Base-by-base conservation (phyloP, 2,797 vertebrate species). In the Micrastur ruficollis region DNA sequence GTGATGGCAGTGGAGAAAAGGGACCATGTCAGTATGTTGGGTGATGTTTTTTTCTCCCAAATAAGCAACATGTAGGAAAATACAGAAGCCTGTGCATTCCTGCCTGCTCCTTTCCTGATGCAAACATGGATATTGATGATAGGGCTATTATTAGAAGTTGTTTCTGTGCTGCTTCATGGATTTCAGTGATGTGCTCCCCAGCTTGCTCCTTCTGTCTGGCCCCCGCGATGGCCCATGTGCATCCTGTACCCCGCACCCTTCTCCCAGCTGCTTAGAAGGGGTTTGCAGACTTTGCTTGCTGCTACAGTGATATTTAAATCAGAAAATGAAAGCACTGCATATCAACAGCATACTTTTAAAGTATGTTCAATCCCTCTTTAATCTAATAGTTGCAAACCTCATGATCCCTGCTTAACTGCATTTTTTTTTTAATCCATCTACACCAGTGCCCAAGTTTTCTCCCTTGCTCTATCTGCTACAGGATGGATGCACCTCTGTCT, bases 221-320 rank as follows among this genome's bases (percentile, higher is more conserved):
- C 13, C 14, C 34, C 0, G 0, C 0, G 0, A 23, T 36, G 9
- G 18, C 6, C 29, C 16, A 3, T 34, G 19, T 34, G 19, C 55
- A 67, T 46, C 29, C 59, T 4, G 1, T 23, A 42, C 7, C 36
- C 68, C 5, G 3, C 16, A 63, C 6, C 5, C 46, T n/a, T 66
- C 40, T 75, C 34, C 58, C 34, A 40, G 34, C 6, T 1, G 0
- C 47, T 81, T 16, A 75, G 46, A 55, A 85, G 29, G 32, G 47
- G 67, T 79, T 72, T 86, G 61, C 76, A 86, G 26, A 1, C 46
- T 81, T 81, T 55, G 2, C 53, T 67, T 81, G 52, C 68, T 81
- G 59, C 40, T 79, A 56, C 36, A 14, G 9, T 31, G 42, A 12
- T 44, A 73, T 62, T 89, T n/a, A 72, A 75, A 49, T 31, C 6